Evolutionary conservation across 2,113 vertebrate genomes (phyloP).

Genomic region (Cyrtonyx montezumae): DNA sequence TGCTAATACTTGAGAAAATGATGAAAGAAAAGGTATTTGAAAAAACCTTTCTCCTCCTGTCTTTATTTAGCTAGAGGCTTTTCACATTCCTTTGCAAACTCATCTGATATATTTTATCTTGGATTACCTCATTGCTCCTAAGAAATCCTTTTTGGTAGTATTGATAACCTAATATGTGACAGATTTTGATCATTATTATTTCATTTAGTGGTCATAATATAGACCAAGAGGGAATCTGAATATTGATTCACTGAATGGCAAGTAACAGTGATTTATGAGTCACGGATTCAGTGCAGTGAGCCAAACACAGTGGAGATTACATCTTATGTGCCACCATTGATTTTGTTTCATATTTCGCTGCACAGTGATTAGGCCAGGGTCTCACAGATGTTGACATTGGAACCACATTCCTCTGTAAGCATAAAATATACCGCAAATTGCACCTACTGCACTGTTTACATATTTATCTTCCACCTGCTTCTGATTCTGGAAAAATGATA

Average conservation of each 20-base stretch:
- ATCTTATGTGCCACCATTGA: conserved; percentile 69
- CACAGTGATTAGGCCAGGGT: conserved; percentile 53
- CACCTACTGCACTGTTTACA: neutral
- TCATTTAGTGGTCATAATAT: conserved; percentile 87
- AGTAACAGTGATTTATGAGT: conserved; percentile 89
- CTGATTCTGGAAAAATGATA: neutral
- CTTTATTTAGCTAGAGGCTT: conserved; percentile 12
- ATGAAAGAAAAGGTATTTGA: neutral
- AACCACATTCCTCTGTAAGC: conserved; percentile 19
- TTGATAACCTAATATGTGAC: conserved; percentile 79
- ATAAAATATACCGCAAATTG: conserved; percentile 4
- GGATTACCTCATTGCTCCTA: conserved; percentile 64
- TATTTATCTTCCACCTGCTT: neutral
- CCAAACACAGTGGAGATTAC: conserved; percentile 76
- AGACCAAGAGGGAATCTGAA: conserved; percentile 88
- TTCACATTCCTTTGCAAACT: conserved; percentile 53
- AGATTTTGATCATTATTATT: conserved; percentile 84
- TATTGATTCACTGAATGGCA: conserved; percentile 90
- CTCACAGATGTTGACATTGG: conserved; percentile 56
- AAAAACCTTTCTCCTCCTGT: neutral
- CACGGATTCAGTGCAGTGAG: conserved; percentile 79
- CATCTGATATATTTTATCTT: conserved; percentile 57
- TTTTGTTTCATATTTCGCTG: conserved; percentile 74
- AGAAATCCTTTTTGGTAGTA: conserved; percentile 73
- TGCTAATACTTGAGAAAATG: neutral